Evolutionary conservation across 2,888 invertebrate species (phyloP).

Genomic region (Metellina segmentata): DNA sequence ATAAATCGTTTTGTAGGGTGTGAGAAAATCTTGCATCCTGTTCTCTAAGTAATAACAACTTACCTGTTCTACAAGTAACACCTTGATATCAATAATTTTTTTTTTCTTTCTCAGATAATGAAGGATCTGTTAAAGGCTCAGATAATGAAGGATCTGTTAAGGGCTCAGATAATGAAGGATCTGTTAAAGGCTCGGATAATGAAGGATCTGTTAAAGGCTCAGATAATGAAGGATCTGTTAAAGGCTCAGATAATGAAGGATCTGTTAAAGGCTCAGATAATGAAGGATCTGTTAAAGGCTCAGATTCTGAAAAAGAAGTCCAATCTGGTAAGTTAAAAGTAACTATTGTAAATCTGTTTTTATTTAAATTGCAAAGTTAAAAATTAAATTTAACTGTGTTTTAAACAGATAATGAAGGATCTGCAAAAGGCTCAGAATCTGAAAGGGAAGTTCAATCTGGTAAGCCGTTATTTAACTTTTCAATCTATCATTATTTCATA

Average conservation of each 20-base stretch:
- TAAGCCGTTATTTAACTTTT: conserved; percentile 7
- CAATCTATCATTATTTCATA: not conserved
- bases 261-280: not conserved
- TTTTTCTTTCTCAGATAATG: conserved; percentile 22
- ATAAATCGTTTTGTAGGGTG: no score
- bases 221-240: conserved; percentile 18
- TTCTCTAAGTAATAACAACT: no score
- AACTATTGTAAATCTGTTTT: no score
- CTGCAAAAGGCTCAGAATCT: conserved; percentile 41
- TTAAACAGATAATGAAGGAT: conserved; percentile 8
- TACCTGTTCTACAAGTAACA: no score
- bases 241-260: conserved; percentile 51
- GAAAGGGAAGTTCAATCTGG: conserved; percentile 63
- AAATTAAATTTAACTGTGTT: not conserved
- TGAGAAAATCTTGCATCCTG: no score
- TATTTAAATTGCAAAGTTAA: no score
- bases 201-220: no score
- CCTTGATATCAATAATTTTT: not conserved
- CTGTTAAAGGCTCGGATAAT: conserved; percentile 23
- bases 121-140: not conserved
- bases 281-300: not conserved
- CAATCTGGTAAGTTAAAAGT: not conserved
- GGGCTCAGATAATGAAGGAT: conserved; percentile 4
- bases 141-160: not conserved
- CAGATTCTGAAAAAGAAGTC: not conserved